Evolutionary conservation across 2,113 vertebrate species (phyloP), one percentile per base, ranked within the genome.

Genomic region (Scartelaos histophorus): DNA sequence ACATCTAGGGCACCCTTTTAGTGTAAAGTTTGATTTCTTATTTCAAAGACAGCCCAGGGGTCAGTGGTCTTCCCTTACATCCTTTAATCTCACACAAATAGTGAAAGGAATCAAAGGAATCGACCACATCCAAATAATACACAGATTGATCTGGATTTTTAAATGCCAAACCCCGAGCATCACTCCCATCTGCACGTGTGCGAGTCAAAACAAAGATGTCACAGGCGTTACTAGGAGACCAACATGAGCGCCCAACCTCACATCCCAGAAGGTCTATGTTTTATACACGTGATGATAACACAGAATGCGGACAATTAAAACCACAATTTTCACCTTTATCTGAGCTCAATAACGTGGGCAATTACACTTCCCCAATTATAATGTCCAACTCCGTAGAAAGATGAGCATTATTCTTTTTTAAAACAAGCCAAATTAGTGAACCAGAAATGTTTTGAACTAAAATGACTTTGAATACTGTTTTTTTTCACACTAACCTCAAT

Each of bases 51-150:
- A 11, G 11, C 21, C 38, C 9, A 10, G 1, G n/a, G 9, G 53
- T n/a, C 7, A 21, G 53, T 2, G 2, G 19, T 56, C 53, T 56
- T n/a, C 53, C 51, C n/a, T 15, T 13, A 58, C 21, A 34, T 61
- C 58, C 58, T 29, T 25, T 34, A 61, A 17, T 61, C 58, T 34
- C n/a, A 15, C 10, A 45, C 19, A 19, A 45, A 45, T 13, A 45
- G n/a, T n/a, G 16, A 66, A 66, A 38, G 62, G 13, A 65, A 65
- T n/a, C 34, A 66, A 66, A 38, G 62, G 13, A 65, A 65, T 43
- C 16, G n/a, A 43, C 9, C 22, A 25, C 22, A 58, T 13, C 4
- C 21, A 58, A 24, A 57, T 3, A 21, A 22, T 22, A 21, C n/a
- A 29, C 25, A 15, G 22, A 58, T 34, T 17, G 43, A 73, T 73